phyloP scores from a whole-genome alignment of 2,113 vertebrate genomes.

The Ictalurus furcatus region DNA sequence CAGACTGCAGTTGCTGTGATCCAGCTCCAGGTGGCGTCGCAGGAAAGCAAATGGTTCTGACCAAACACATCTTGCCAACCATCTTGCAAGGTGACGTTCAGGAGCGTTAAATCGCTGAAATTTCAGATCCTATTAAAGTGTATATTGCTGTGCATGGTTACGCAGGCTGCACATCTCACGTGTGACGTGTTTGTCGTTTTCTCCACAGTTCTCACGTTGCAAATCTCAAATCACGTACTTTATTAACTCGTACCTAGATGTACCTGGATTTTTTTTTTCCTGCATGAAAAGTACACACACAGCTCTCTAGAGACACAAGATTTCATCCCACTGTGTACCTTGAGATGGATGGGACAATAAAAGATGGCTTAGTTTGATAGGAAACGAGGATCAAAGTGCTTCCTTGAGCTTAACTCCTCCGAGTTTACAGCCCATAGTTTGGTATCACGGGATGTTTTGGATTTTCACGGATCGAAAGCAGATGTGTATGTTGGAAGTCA shows the following conservation, averaged over 20 bases:
- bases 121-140: neutral
- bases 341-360: neutral
- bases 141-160: neutral
- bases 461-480: neutral
- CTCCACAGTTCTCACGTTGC: too few relatives aligned
- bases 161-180: too few relatives aligned
- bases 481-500: neutral
- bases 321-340: too few relatives aligned
- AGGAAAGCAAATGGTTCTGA: neutral
- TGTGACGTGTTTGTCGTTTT: neutral
- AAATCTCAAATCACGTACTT: neutral
- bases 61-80: neutral
- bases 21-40: conserved; percentile 31
- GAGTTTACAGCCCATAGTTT: neutral
- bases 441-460: neutral
- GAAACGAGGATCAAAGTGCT: neutral
- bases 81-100: neutral
- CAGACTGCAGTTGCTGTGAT: neutral
- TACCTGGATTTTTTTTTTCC: neutral
- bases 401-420: neutral
- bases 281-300: neutral
- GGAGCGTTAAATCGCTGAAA: neutral
- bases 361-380: neutral
- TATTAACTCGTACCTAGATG: neutral
- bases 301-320: too few relatives aligned